These are phyloP conservation scores for Montipora foliosa DNA, from an alignment of 64 coral and sea anemone genomes.

Conservation along the genomic window DNA sequence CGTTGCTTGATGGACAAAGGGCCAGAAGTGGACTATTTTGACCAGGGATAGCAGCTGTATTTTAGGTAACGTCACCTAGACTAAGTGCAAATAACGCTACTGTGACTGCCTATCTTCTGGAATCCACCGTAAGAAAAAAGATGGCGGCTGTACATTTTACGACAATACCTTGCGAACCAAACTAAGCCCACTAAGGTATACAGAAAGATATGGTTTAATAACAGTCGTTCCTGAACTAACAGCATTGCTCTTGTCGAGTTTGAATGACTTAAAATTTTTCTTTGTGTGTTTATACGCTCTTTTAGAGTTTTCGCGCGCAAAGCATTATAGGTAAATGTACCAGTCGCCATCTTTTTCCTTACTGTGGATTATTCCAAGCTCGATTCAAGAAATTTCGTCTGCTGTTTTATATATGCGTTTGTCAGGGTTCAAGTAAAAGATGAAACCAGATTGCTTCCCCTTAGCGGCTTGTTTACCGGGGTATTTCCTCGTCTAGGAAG, in stretches of 20 bases:
- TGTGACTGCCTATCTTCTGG: background rate
- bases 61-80: background rate
- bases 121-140: background rate
- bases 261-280: too few species aligned
- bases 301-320: too few species aligned
- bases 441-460: background rate
- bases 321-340: too few species aligned
- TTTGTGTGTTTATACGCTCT: too few species aligned
- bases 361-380: background rate
- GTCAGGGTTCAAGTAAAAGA: background rate
- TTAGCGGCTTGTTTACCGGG: background rate
- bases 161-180: too few species aligned
- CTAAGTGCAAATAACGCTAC: background rate
- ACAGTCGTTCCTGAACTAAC: too few species aligned
- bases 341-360: too few species aligned
- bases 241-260: too few species aligned
- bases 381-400: constrained; percentile 1
- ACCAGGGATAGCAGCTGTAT: background rate
- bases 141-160: too few species aligned
- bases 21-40: background rate
- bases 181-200: too few species aligned
- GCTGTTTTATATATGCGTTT: background rate
- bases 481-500: background rate
- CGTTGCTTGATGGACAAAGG: background rate
- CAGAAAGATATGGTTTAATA: too few species aligned